phyloP scores from a whole-genome alignment of 2,888 invertebrate genomes.

The Dasypogon diadema region DNA sequence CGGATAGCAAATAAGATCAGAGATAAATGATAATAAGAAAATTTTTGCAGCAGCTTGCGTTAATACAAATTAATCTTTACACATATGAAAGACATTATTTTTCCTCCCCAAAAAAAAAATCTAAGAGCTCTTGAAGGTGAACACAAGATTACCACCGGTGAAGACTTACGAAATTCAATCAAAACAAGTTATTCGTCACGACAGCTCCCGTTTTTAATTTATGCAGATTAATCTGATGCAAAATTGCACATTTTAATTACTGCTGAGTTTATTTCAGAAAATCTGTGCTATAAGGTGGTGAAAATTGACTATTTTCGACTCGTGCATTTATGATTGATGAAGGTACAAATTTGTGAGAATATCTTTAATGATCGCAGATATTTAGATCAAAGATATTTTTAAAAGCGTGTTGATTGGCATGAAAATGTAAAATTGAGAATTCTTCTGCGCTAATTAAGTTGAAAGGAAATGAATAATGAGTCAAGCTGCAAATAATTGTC shows the following conservation, averaged over 20 bases:
- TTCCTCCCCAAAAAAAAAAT: too few relatives aligned
- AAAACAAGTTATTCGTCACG: background rate
- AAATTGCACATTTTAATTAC: background rate
- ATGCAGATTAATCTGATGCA: background rate
- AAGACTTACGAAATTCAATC: background rate
- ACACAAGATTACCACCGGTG: background rate
- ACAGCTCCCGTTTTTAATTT: slow-evolving; percentile 1
- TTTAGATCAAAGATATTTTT: too few relatives aligned
- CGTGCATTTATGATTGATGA: background rate
- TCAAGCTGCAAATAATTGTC: too few relatives aligned
- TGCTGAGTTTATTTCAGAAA: background rate
- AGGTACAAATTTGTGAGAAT: too few relatives aligned
- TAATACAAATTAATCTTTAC: too few relatives aligned
- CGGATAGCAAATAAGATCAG: background rate
- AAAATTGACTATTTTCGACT: background rate
- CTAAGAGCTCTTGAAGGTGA: too few relatives aligned
- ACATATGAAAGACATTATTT: too few relatives aligned
- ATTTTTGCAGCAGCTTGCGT: background rate
- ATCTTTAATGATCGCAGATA: too few relatives aligned
- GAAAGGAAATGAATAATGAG: too few relatives aligned
- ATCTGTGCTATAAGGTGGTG: background rate
- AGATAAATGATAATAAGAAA: slow-evolving; percentile 6
- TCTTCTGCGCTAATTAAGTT: too few relatives aligned
- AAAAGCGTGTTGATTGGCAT: too few relatives aligned
- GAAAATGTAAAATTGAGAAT: too few relatives aligned